Base-by-base conservation (phyloP, 2,113 vertebrate species). In the Ciconia stormi region DNA sequence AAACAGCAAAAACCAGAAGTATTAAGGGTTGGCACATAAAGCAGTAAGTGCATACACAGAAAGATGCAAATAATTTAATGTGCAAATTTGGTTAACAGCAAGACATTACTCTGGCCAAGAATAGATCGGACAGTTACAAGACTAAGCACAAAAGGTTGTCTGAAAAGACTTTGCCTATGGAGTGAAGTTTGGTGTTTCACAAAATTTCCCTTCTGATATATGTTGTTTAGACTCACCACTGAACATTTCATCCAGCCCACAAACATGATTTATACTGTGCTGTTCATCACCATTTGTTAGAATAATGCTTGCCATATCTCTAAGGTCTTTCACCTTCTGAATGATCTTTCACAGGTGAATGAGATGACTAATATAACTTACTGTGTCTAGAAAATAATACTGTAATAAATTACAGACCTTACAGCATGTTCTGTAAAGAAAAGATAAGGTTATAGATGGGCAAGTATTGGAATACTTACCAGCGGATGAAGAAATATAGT, bases 261-360 rank as follows among this genome's bases (percentile, higher is more conserved):
- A 97, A 98, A 93, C 87, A 82, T 94, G 93, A 97, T 97, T 97
- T 97, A 97, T 96, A 18, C 20, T 72, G 26, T 78, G 52, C 40
- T 96, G 87, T 95, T 97, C 90, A 92, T 94, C 93, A 90, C 71
- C 44, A 91, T 91, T 95, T 95, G 74, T 98, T 93, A 96, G 90
- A 96, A 95, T 95, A 90, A 82, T 79, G 73, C 44, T 94, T 89
- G 58, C 85, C 71, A 59, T 91, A 89, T 73, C 89, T 97, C 89
- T 96, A 93, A 95, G 94, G 72, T 88, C 92, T 94, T 97, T 95
- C 92, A 87, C 91, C 86, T 92, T 95, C 94, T 97, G 94, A 97
- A 95, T 96, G 94, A 97, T 95, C 78, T 96, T 96, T 97, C 95
- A 94, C 83, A 94, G 90, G 86, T 95, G 95, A 95, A 87, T 94